Conservation (phyloP, 1,140 invertebrate genomes). For the Drosophila repleta region DNA sequence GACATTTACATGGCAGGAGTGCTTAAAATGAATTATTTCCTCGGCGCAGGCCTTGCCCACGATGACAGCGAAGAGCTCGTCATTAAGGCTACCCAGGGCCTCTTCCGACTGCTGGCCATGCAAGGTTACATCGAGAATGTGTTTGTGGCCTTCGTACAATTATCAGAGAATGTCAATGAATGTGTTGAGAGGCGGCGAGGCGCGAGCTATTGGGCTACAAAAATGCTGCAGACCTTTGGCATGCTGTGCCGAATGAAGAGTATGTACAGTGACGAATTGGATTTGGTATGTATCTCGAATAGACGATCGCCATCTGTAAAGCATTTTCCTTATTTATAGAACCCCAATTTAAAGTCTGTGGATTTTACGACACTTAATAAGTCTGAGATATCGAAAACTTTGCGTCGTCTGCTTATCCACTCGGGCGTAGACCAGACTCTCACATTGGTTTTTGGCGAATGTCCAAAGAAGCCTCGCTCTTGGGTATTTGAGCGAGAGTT, state of each 20-base stretch:
- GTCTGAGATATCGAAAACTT: conserved; percentile 46
- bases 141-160: conserved; percentile 61
- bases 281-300: conserved; percentile 49
- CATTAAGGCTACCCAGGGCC: conserved; percentile 48
- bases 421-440: conserved; percentile 57
- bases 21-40: conserved; percentile 69
- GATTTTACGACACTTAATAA: conserved; percentile 60
- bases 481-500: conserved; percentile 70
- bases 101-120: conserved; percentile 68
- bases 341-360: conserved; percentile 49
- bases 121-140: conserved; percentile 70
- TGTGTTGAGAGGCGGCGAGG: conserved; percentile 34
- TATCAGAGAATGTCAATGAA: conserved; percentile 59
- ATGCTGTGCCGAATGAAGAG: conserved; percentile 71
- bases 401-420: conserved; percentile 57
- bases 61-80: conserved; percentile 49
- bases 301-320: neutral
- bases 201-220: conserved; percentile 73
- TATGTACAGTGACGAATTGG: conserved; percentile 73
- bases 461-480: conserved; percentile 55
- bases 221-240: conserved; percentile 63
- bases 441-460: conserved; percentile 71
- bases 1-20: conserved; percentile 57
- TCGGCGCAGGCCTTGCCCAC: conserved; percentile 36
- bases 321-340: conserved; percentile 30